These are phyloP conservation scores for Thryonomys swinderianus DNA, from an alignment of 2,113 vertebrate genomes.

Conservation along the genomic window DNA sequence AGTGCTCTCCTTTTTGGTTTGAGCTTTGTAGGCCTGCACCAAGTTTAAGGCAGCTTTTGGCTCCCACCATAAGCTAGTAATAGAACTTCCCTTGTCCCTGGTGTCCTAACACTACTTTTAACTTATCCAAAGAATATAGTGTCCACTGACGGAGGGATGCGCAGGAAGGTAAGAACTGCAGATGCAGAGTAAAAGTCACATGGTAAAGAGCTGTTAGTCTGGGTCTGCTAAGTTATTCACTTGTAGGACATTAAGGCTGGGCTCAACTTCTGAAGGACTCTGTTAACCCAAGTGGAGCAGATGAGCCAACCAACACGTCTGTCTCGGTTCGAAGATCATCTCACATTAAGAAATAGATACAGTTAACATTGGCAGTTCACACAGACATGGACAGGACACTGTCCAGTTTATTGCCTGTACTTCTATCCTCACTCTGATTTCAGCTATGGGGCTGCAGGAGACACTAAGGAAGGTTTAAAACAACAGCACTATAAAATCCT, in stretches of 20 bases:
- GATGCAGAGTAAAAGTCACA: accelerated
- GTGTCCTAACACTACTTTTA: background rate
- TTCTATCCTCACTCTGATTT: background rate
- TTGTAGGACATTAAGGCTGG: background rate
- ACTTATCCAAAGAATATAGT: background rate
- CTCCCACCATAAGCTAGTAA: background rate
- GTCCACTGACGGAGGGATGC: background rate
- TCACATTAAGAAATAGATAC: background rate
- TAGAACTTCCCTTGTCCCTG: background rate
- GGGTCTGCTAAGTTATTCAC: background rate
- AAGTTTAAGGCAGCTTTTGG: background rate
- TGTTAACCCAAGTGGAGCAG: background rate
- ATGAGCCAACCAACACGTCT: background rate
- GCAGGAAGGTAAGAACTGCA: background rate
- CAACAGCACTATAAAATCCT: background rate
- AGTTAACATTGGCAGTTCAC: background rate
- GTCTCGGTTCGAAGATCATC: background rate
- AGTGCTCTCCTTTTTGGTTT: background rate
- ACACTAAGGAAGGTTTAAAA: background rate
- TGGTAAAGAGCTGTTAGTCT: background rate
- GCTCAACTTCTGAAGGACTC: background rate
- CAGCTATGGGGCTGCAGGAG: background rate
- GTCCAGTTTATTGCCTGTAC: background rate
- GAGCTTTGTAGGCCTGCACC: background rate
- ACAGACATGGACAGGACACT: background rate